Percentiles rank a stretch among this genome's conserved stretches.
Evolutionary conservation across 2,113 vertebrate species (phyloP).

Genomic region (Hypanus sabinus): DNA sequence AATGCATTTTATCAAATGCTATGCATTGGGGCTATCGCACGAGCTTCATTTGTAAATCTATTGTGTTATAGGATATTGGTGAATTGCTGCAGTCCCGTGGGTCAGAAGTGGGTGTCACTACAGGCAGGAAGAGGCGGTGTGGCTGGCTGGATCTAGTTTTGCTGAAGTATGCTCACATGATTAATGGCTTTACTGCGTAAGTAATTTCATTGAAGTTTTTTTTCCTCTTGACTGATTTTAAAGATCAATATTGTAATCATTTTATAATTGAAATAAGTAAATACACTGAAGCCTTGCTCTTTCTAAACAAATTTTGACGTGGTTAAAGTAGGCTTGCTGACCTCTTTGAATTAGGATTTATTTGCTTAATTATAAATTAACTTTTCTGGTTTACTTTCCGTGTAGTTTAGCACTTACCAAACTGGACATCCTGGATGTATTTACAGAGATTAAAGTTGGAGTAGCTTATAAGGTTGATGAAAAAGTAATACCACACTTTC

Average conservation of each 20-base stretch:
- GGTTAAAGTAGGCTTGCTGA: background rate
- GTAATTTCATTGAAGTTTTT: slow-evolving; percentile 47
- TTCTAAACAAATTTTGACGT: background rate
- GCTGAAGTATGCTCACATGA: slow-evolving; percentile 94
- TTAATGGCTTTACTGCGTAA: slow-evolving; percentile 96
- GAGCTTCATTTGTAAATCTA: background rate
- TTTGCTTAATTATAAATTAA: background rate
- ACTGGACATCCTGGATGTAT: slow-evolving; percentile 89
- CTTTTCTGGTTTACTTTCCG: slow-evolving; percentile 40
- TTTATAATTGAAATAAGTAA: background rate
- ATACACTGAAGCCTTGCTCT: background rate
- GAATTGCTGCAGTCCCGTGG: slow-evolving; percentile 81
- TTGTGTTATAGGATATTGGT: slow-evolving; percentile 65
- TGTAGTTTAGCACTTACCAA: slow-evolving; percentile 89
- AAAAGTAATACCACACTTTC: slow-evolving; percentile 89
- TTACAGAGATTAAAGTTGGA: slow-evolving; percentile 87
- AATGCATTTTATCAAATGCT: background rate
- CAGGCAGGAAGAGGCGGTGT: slow-evolving; percentile 87
- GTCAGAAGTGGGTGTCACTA: slow-evolving; percentile 90
- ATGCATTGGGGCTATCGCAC: background rate
- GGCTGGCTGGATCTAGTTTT: slow-evolving; percentile 93
- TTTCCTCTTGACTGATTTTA: background rate
- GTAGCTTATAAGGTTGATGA: slow-evolving; percentile 80
- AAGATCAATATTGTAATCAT: background rate
- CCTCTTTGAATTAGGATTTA: background rate